A percentile compares a stretch with the other conserved stretches of the same genome.
phyloP scores from a whole-genome alignment of 2,888 invertebrate genomes.

The Ganaspis brasiliensis region DNA sequence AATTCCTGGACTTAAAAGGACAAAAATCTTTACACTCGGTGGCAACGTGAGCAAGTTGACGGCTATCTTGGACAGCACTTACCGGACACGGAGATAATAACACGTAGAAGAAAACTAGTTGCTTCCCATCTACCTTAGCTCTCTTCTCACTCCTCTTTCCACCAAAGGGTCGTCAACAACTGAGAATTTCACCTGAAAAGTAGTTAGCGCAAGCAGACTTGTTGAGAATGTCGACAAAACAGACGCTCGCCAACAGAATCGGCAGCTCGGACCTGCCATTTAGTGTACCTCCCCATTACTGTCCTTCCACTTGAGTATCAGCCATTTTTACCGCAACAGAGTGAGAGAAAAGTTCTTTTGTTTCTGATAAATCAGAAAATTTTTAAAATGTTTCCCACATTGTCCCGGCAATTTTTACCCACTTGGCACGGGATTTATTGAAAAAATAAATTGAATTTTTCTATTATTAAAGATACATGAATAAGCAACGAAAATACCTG shows the following conservation, averaged over 20 bases:
- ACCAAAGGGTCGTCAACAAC: slow-evolving; percentile 12
- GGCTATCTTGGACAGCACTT: slow-evolving; percentile 9
- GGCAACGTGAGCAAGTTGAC: slow-evolving; percentile 26
- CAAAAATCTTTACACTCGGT: slow-evolving; percentile 28
- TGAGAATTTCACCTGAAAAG: slow-evolving; percentile 64
- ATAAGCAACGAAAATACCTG: not conserved
- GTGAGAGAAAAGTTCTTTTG: not conserved
- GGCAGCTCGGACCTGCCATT: slow-evolving; percentile 46
- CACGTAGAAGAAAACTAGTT: slow-evolving; percentile 69
- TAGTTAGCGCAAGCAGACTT: slow-evolving; percentile 65
- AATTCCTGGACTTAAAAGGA: slow-evolving; percentile 23
- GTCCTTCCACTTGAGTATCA: not conserved
- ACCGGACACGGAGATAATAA: slow-evolving; percentile 67
- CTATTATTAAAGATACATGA: too few species aligned
- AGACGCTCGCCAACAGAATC: slow-evolving; percentile 55
- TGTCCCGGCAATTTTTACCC: not conserved
- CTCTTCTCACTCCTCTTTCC: slow-evolving; percentile 23
- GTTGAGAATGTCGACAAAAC: slow-evolving; percentile 69
- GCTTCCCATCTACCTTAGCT: slow-evolving; percentile 45
- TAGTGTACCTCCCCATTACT: slow-evolving; percentile 21
- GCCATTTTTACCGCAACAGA: not conserved
- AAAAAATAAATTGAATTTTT: not conserved
- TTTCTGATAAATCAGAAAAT: not conserved
- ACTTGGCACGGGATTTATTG: not conserved
- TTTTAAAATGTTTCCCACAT: not conserved